Percentiles rank a stretch among this genome's conserved stretches.
Conservation (phyloP, 2,888 invertebrate species). For the Netelia inedita region DNA sequence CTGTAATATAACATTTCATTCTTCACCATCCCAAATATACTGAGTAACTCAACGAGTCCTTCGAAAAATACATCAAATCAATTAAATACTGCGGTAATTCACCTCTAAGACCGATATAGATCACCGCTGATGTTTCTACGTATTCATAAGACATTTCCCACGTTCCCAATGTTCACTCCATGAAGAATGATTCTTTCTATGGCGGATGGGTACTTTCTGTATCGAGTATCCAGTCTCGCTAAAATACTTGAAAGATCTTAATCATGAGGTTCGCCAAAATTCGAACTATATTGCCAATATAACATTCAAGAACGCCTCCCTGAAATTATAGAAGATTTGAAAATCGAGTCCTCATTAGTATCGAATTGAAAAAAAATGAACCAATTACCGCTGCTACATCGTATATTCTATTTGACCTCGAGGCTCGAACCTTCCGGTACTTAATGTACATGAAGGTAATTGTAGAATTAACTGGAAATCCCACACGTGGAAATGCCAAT, state of each 20-base stretch:
- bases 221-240: not conserved
- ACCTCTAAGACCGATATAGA: conserved; percentile 52
- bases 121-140: conserved; percentile 46
- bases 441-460: conserved; percentile 55
- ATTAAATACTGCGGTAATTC: conserved; percentile 66
- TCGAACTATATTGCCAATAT: not conserved
- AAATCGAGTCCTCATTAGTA: conserved; percentile 9
- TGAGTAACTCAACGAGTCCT: conserved; percentile 52
- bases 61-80: conserved; percentile 64
- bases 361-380: not conserved
- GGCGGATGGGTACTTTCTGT: not conserved
- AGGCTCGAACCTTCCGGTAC: conserved; percentile 45
- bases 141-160: conserved; percentile 55
- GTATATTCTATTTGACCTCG: conserved; percentile 43
- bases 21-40: conserved; percentile 32
- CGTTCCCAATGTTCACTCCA: conserved; percentile 71
- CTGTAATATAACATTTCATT: conserved; percentile 39
- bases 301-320: not conserved
- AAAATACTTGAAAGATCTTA: not conserved
- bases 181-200: conserved; percentile 36
- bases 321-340: not conserved
- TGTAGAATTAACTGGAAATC: conserved; percentile 56
- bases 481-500: conserved; percentile 40
- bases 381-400: conserved; percentile 37
- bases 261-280: not conserved